Evolutionary conservation across 2,888 invertebrate species (phyloP), one percentile per base, ranked within the genome.

Genomic region (Spisula solida): DNA sequence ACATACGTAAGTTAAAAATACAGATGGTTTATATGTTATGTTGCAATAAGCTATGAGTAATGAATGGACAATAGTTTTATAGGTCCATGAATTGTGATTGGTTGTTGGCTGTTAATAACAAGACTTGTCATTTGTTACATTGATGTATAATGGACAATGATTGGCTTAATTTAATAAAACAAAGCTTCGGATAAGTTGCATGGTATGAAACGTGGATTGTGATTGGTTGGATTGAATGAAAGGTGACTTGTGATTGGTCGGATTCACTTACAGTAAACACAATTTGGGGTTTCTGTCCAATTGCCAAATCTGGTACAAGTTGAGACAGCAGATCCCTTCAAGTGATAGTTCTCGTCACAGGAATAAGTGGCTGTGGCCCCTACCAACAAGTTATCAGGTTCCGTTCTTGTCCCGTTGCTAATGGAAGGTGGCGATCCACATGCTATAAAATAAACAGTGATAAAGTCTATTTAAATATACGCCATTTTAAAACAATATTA

Each of bases 361-460:
- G 75, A 51, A 34, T 85, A 88, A 14, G 80, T 88, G 5, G 81
- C 80, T n/a, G 70, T 56, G 29, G 81, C 47, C 0, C 88, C 88
- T 47, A 78, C 2, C n/a, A 47, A 75, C 0, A 83, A 20, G 25
- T 70, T 66, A 10, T 25, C 70, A 0, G 83, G 83, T 20, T 18
- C 29, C 1, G 70, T 83, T 47, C 47, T 47, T 0, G 25, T 48
- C 14, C 83, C 75, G 47, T 70, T 75, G 12, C 20, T 25, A 14
- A 83, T 47, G 16, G 4, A 18, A 0, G 83, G 70, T 16, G 47
- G 66, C 0, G 14, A 0, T 14, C 16, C 48, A 51, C 83, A 83
- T n/a, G 70, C 83, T 83, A 70, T 0, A 80, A n/a, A n/a, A 41
- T 41, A 41, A 5, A 41, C 41, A 41, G 41, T 41, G 41, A 41